A percentile compares a stretch with the other conserved stretches of the same genome.
Evolutionary conservation across 2,797 vertebrate genomes (phyloP).

Genomic region (Molossus molossus): DNA sequence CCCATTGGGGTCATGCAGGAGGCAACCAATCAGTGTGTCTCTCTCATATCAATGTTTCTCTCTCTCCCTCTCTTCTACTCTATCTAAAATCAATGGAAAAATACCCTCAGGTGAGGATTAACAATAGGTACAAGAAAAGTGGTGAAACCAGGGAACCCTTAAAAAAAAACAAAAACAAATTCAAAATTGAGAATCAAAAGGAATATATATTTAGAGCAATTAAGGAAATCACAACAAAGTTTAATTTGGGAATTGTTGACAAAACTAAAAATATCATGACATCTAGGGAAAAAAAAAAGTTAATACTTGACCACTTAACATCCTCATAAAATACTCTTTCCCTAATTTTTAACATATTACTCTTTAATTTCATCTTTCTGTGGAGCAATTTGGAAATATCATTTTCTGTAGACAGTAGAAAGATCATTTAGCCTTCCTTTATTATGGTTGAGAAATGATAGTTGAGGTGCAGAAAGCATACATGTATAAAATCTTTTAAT

Average conservation of each 20-base stretch:
- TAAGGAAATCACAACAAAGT: not conserved
- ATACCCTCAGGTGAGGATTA: no score
- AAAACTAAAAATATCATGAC: not conserved
- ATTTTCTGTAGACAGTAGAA: not conserved
- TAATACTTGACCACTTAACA: not conserved
- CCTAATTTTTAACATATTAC: not conserved
- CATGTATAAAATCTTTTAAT: not conserved
- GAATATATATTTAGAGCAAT: not conserved
- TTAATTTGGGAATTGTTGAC: not conserved
- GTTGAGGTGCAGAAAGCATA: not conserved
- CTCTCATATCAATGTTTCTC: no score
- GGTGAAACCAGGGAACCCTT: not conserved
- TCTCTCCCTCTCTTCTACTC: no score
- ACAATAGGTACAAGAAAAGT: not conserved
- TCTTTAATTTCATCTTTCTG: not conserved
- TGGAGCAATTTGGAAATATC: not conserved
- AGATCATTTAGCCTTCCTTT: not conserved
- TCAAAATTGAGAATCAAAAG: conserved; percentile 26
- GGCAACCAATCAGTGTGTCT: no score
- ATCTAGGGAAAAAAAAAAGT: not conserved
- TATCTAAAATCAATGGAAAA: no score
- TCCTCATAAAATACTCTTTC: not conserved
- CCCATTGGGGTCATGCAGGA: no score
- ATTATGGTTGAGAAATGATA: not conserved
- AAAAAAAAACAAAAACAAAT: not conserved